These are phyloP conservation scores for Malurus elegans DNA, from an alignment of 2,113 vertebrate genomes.

Conservation along the genomic window DNA sequence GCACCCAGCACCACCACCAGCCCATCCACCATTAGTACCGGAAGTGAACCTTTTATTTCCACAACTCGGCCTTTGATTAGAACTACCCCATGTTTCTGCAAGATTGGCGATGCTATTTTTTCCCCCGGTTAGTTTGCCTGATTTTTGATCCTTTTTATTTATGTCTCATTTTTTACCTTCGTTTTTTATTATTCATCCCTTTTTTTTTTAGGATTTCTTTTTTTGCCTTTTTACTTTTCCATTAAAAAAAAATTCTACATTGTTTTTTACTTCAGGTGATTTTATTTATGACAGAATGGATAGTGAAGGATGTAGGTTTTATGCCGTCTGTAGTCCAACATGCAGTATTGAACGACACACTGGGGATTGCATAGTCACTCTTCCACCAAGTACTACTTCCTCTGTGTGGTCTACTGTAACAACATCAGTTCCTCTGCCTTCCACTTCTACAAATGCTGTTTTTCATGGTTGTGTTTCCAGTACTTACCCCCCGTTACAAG, in stretches of 20 bases:
- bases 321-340: slow-evolving; percentile 66
- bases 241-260: rapidly evolving
- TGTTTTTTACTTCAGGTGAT: slow-evolving; percentile 31
- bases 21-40: rapidly evolving
- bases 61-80: rapidly evolving
- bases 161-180: rapidly evolving
- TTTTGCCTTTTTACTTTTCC: rapidly evolving
- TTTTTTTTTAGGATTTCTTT: rapidly evolving
- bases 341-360: slow-evolving; percentile 67
- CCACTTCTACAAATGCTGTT: rapidly evolving
- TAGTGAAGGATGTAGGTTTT: slow-evolving; percentile 72
- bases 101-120: not conserved
- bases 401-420: not conserved
- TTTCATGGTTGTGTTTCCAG: slow-evolving; percentile 21
- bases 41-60: rapidly evolving
- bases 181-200: rapidly evolving
- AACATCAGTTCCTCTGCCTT: not conserved
- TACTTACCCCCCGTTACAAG: slow-evolving; percentile 6
- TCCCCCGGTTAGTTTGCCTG: not conserved
- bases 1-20: too few relatives aligned
- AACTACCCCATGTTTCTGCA: slow-evolving; percentile 28
- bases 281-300: slow-evolving; percentile 78
- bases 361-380: not conserved
- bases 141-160: rapidly evolving
- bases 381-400: not conserved